A percentile compares a stretch with the other conserved stretches of the same genome.
Conservation (phyloP, 2,113 vertebrate genomes). For the Trogon surrucura region DNA sequence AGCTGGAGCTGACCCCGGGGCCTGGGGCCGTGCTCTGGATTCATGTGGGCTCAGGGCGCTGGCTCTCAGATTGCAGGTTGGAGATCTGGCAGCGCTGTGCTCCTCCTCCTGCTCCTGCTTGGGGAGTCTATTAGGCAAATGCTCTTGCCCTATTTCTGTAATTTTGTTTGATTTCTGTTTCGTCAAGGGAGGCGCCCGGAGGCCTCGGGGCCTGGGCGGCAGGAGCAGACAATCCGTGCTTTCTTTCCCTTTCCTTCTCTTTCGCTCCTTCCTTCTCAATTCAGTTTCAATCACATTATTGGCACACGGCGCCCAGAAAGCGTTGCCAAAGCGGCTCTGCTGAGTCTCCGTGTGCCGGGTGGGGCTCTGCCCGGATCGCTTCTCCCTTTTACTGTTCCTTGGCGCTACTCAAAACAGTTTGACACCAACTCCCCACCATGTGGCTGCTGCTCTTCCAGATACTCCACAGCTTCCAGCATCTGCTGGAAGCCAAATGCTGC, state of each 20-base stretch:
- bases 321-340: conserved; percentile 11
- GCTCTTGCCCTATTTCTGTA: conserved; percentile 72
- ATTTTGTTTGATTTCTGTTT: conserved; percentile 77
- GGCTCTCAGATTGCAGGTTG: conserved; percentile 57
- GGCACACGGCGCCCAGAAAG: conserved; percentile 29
- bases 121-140: conserved; percentile 69
- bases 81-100: conserved; percentile 40
- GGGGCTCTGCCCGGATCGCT: not conserved
- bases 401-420: not conserved
- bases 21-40: conserved; percentile 38
- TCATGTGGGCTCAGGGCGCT: conserved; percentile 50
- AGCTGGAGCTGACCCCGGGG: conserved; percentile 32
- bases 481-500: not conserved
- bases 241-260: conserved; percentile 62
- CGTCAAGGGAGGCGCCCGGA: conserved; percentile 76
- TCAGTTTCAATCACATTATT: conserved; percentile 48
- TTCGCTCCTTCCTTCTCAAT: conserved; percentile 35
- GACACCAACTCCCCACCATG: not conserved
- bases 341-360: not conserved
- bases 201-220: conserved; percentile 70
- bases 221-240: conserved; percentile 64
- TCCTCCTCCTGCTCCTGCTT: conserved; percentile 37
- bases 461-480: not conserved
- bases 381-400: not conserved
- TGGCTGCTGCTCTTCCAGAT: not conserved